These are phyloP conservation scores for Trachelus stipa DNA, from an alignment of 2,888 invertebrate genomes.

Conservation along the genomic window DNA sequence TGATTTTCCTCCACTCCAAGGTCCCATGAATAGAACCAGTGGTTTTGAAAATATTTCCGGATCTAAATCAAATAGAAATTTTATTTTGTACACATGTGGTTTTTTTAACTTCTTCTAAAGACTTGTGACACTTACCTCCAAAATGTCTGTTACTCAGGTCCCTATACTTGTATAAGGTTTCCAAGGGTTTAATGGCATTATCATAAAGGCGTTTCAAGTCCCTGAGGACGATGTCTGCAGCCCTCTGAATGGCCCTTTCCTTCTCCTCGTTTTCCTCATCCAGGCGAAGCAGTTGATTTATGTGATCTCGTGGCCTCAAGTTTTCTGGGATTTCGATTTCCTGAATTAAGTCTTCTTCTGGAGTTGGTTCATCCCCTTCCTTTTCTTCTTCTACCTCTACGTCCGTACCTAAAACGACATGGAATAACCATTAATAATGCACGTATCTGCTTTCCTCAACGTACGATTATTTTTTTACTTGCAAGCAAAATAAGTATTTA, in stretches of 20 bases:
- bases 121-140: constrained; percentile 70
- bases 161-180: constrained; percentile 90
- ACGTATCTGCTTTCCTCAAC: too few relatives aligned
- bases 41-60: constrained; percentile 96
- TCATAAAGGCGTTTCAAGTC: constrained; percentile 90
- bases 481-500: too few relatives aligned
- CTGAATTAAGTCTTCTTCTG: constrained; percentile 72
- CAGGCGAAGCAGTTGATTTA: constrained; percentile 82
- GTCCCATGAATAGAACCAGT: constrained; percentile 92
- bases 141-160: constrained; percentile 93
- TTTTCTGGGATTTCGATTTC: constrained; percentile 82
- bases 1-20: constrained; percentile 97
- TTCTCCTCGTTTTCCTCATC: constrained; percentile 80
- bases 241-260: constrained; percentile 78
- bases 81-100: not conserved
- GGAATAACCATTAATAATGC: too few relatives aligned
- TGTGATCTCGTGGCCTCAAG: constrained; percentile 82
- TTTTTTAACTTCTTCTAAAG: not conserved
- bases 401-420: too few relatives aligned
- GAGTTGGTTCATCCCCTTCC: constrained; percentile 50
- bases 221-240: constrained; percentile 82
- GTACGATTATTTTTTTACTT: too few relatives aligned
- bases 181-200: constrained; percentile 88
- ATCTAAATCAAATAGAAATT: constrained; percentile 69
- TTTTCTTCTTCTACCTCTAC: constrained; percentile 21